phyloP scores from a whole-genome alignment of 1,140 invertebrate species.

The Hylaeus volcanicus region DNA sequence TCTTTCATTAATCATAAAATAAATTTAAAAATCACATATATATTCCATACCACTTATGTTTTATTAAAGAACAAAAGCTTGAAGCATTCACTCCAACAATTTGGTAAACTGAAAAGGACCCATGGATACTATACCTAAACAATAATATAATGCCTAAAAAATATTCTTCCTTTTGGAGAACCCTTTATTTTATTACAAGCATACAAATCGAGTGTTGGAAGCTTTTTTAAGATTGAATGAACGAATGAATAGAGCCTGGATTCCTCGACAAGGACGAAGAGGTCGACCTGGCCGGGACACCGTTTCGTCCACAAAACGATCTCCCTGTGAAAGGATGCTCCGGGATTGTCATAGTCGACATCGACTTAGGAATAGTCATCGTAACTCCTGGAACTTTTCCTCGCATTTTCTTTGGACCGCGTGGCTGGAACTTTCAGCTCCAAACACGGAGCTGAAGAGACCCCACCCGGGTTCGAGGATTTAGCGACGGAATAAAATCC shows the following conservation, averaged over 20 bases:
- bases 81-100: no score
- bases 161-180: no score
- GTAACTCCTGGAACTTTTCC: slow-evolving; percentile 56
- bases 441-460: slow-evolving; percentile 18
- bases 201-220: no score
- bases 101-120: no score
- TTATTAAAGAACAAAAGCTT: no score
- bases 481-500: slow-evolving; percentile 68
- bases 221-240: not conserved
- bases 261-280: slow-evolving; percentile 11
- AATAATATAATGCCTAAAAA: no score
- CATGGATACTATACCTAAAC: no score
- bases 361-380: slow-evolving; percentile 53
- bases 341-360: slow-evolving; percentile 44
- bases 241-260: slow-evolving; percentile 49
- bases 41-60: no score
- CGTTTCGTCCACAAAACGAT: slow-evolving; percentile 40
- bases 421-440: slow-evolving; percentile 1
- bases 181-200: no score
- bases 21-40: no score
- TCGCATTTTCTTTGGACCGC: not conserved
- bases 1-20: no score
- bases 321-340: slow-evolving; percentile 42
- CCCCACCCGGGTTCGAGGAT: slow-evolving; percentile 61
- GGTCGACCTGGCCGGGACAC: not conserved